Base-by-base conservation (phyloP, 1,140 invertebrate species). In the Drosophila mauritiana region DNA sequence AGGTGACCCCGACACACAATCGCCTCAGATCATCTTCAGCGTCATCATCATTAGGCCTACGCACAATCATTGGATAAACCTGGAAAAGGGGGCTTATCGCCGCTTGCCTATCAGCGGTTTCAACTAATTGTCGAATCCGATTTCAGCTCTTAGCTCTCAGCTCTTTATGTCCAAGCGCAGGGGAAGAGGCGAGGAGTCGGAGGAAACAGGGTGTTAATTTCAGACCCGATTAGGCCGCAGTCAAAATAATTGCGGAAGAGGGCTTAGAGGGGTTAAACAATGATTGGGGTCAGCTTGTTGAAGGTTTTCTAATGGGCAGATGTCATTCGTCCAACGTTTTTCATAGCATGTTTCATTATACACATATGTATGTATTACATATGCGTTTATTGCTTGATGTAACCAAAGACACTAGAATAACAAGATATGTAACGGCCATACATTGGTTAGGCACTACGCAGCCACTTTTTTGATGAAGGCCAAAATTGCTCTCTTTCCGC, bases 1-100 rank as follows among this genome's bases (percentile, higher is more conserved):
- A 39, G 63, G 48, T 69, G 64, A 73, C 54, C 54, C 63, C 55
- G 39, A 68, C 34, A 36, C 37, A 13, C 67, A 70, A 56, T 70
- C 55, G 68, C 59, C 42, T 56, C 59, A 70, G 52, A 56, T 55
- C 67, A 49, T 63, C 67, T 52, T 39, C 10, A 42, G 25, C 52
- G 39, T 39, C 31, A 67, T 58, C 69, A 67, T 73, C 69, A 73
- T 73, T 73, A 73, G 64, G 53, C 48, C 48, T 27, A 40, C 46
- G 17, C 63, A 67, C 55, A 67, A 67, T 51, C 55, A 13, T 3
- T 48, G 46, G 48, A 31, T 31, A 31, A 36, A 17, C 11, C 11
- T 2, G 27, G 8, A 20, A 52, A 11, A 12, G 37, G 54, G 39
- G 22, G 42, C 17, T 57, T 67, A 67, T 58, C 46, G 42, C 15